Percentiles rank a stretch among this genome's conserved stretches.
Evolutionary conservation across 2,797 vertebrate species (phyloP).

Genomic region (Pseudomugil gertrudae): DNA sequence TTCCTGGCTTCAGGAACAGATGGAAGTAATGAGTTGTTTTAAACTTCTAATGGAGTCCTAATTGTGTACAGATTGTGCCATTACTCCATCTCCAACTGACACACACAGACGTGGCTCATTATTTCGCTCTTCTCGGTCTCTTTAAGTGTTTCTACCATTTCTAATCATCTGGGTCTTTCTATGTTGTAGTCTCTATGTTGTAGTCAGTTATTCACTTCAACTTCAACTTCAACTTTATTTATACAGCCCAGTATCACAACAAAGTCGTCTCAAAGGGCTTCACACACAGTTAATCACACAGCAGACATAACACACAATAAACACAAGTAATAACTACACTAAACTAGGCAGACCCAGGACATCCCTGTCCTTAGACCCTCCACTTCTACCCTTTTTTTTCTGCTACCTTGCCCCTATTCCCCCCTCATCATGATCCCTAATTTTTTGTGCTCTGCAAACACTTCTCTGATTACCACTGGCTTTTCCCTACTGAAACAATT

Average conservation of each 20-base stretch:
- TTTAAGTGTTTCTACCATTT: slow-evolving; percentile 39
- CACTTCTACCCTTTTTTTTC: too few relatives aligned
- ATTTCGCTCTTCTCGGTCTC: slow-evolving; percentile 29
- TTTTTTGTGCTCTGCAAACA: slow-evolving; percentile 15
- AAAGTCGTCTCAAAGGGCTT: too few relatives aligned
- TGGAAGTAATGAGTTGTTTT: slow-evolving; percentile 75
- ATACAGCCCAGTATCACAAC: too few relatives aligned
- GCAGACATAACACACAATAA: too few relatives aligned
- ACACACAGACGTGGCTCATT: slow-evolving; percentile 34
- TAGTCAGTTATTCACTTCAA: neutral
- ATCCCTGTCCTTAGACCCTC: too few relatives aligned
- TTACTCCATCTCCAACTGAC: slow-evolving; percentile 43
- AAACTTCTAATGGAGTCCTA: slow-evolving; percentile 74
- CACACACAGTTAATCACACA: too few relatives aligned
- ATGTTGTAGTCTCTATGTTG: neutral
- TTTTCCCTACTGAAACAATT: slow-evolving; percentile 14
- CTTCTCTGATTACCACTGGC: slow-evolving; percentile 20
- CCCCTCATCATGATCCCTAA: slow-evolving; percentile 1
- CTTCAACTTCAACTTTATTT: too few relatives aligned
- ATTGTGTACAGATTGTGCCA: slow-evolving; percentile 75
- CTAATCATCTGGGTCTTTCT: slow-evolving; percentile 5
- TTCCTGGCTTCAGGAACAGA: slow-evolving; percentile 73
- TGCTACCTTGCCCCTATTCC: neutral
- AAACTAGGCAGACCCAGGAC: too few relatives aligned
- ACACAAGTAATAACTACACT: too few relatives aligned